Conservation (phyloP, 2,797 vertebrate genomes). For the Pitangus sulphuratus region DNA sequence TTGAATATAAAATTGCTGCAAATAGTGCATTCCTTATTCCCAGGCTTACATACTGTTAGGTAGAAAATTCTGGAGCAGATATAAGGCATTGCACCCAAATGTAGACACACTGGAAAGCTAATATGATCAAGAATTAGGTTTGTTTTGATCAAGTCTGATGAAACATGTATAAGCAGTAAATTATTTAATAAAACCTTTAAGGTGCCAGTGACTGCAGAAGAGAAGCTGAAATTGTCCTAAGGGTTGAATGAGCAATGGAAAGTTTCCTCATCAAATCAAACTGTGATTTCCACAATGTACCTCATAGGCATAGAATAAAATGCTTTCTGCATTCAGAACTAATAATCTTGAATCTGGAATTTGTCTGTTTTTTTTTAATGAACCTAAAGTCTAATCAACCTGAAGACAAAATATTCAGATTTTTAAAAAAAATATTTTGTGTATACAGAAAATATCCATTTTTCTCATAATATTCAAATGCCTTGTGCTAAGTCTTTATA, state of each 20-base stretch:
- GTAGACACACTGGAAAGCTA: neutral
- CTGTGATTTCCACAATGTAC: neutral
- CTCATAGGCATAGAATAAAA: conserved; percentile 10
- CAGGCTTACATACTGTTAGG: neutral
- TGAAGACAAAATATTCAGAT: neutral
- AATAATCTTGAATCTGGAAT: neutral
- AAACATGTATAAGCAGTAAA: neutral
- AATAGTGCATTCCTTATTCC: neutral
- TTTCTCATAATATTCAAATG: neutral
- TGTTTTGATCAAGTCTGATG: neutral
- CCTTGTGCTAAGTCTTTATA: neutral
- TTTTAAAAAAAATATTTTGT: neutral
- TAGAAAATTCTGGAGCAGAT: neutral
- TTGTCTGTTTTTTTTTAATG: conserved; percentile 37
- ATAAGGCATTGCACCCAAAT: neutral
- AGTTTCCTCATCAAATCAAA: conserved; percentile 12
- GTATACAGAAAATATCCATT: neutral
- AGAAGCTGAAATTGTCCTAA: conserved; percentile 14
- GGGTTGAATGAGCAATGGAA: neutral
- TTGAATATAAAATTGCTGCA: neutral
- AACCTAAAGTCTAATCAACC: neutral
- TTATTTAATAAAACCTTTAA: conserved; percentile 12
- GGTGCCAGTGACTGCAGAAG: neutral
- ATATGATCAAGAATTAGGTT: neutral
- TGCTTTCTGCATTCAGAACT: conserved; percentile 1